Evolutionary conservation across 2,888 invertebrate species (phyloP), one percentile per base, ranked within the genome.

Genomic region (Matsumyia berberina): DNA sequence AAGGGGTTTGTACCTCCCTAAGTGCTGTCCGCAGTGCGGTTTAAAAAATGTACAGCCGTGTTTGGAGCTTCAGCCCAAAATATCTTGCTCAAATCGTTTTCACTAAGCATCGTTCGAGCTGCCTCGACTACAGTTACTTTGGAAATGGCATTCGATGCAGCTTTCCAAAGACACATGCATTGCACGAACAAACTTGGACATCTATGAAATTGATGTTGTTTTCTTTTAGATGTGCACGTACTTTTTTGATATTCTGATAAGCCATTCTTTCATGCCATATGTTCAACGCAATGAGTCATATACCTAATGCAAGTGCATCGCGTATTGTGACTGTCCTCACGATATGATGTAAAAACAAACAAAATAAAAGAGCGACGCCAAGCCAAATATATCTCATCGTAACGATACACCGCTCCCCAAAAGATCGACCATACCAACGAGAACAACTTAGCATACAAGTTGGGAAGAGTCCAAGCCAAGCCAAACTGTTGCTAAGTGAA

Each of bases 61-160:
- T 24, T 24, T 3, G 4, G 2, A 24, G 90, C 91, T 86, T 91
- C 91, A 8, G 90, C 89, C 90, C 90, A 91, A 6, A 90, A 82
- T n/a, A 82, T 83, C 37, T 83, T 81, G 4, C 58, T 15, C 3
- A 88, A 17, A 0, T 87, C 87, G 62, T 39, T 69, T 15, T 67
- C 15, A 66, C 67, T 35, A 3, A 83, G 15, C 69, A 80, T 77
- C 5, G 83, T 67, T 44, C 82, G 46, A 5, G 78, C 69, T 5
- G 70, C 19, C 12, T 79, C 79, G 2, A 74, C 62, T 3, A 85
- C 17, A 2, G 85, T 79, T 12, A 77, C 1, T 42, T 12, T 7
- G 39, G 12, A 70, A 88, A 88, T 37, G 74, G 64, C 9, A 69
- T 37, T 33, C 87, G 72, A 60, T 87, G 86, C 9, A 87, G 87